These are phyloP conservation scores for Ibycter americanus DNA, from an alignment of 2,797 vertebrate species.

Conservation along the genomic window DNA sequence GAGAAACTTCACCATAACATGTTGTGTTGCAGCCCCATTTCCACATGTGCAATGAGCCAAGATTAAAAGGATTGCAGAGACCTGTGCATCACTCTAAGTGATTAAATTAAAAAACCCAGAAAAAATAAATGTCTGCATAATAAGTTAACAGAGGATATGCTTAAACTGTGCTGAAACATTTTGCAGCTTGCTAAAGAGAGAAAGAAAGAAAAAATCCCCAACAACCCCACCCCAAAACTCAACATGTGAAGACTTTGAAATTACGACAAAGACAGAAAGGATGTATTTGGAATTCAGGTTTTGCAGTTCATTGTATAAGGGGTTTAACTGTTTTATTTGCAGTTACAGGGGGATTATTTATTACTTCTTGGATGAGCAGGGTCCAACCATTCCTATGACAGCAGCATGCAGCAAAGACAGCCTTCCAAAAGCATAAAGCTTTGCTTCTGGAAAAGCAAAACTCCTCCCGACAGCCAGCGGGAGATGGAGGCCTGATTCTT, in stretches of 20 bases:
- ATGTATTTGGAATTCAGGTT: neutral
- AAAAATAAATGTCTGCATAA: neutral
- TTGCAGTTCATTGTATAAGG: neutral
- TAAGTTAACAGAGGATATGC: neutral
- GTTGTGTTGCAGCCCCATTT: neutral
- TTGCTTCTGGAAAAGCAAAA: neutral
- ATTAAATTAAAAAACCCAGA: neutral
- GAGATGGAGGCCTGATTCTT: neutral
- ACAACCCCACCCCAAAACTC: neutral
- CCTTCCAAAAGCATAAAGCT: neutral
- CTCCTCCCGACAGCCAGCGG: rapidly evolving
- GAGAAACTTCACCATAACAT: neutral
- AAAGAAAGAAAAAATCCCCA: too few species aligned
- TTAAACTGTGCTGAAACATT: neutral
- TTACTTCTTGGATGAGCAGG: neutral
- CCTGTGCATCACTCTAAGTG: neutral
- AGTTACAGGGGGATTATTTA: neutral
- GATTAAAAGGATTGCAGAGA: neutral
- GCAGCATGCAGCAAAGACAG: neutral
- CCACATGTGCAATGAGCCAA: neutral
- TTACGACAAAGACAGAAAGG: neutral
- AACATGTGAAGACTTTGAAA: neutral
- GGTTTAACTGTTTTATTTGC: neutral
- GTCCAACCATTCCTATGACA: rapidly evolving
- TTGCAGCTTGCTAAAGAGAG: neutral